Conservation (phyloP, 2,113 vertebrate genomes). For the Microtus oregoni region DNA sequence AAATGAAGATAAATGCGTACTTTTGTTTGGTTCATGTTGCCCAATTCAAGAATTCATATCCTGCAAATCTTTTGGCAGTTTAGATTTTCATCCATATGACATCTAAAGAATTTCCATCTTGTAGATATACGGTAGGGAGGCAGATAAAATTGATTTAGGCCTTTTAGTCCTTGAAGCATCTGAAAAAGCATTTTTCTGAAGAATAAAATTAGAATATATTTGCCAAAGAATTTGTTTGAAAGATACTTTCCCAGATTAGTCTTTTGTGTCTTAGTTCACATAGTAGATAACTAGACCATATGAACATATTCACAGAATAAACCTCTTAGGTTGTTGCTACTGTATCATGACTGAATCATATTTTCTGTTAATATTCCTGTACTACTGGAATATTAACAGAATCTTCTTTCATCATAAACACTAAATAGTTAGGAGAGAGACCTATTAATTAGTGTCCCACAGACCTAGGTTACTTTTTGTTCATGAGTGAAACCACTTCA, state of each 20-base stretch:
- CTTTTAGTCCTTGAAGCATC: not conserved
- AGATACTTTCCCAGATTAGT: not conserved
- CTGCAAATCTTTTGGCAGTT: not conserved
- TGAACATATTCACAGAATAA: not conserved
- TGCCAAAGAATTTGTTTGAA: not conserved
- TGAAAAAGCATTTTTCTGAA: conserved; percentile 16
- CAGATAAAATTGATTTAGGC: not conserved
- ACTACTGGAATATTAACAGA: not conserved
- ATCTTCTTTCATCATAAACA: not conserved
- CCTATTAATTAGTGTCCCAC: not conserved
- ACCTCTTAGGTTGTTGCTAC: not conserved
- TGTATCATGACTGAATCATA: not conserved
- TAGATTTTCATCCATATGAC: not conserved
- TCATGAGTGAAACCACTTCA: not conserved
- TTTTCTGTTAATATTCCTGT: not conserved
- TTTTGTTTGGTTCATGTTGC: conserved; percentile 9
- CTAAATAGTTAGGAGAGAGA: not conserved
- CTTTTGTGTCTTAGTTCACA: not conserved
- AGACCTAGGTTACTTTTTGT: not conserved
- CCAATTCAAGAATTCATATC: not conserved
- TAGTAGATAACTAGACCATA: not conserved
- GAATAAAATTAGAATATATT: not conserved
- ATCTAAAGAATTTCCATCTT: not conserved
- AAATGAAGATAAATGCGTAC: conserved; percentile 35
- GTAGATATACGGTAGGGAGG: not conserved